Evolutionary conservation across 2,888 invertebrate species (phyloP).

Genomic region (Trichopria drosophilae): DNA sequence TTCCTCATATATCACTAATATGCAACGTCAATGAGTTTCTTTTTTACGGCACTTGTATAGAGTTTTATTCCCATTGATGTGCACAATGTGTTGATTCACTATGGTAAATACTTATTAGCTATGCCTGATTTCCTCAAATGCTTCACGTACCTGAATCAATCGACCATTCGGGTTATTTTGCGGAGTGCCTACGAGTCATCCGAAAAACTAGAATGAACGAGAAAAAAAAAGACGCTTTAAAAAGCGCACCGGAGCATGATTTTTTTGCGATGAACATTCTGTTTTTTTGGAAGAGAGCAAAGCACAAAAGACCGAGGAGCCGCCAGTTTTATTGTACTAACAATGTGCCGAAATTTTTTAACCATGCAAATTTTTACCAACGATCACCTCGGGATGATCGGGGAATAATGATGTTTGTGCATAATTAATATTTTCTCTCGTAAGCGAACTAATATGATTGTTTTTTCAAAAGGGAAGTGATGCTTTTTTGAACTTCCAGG

Average conservation of each 20-base stretch:
- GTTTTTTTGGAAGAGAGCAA: too few species aligned
- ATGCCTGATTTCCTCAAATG: constrained; percentile 58
- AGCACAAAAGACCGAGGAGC: too few species aligned
- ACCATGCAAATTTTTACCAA: too few species aligned
- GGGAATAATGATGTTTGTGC: too few species aligned
- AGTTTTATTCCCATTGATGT: constrained; percentile 59
- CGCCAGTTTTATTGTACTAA: too few species aligned
- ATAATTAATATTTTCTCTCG: constrained; percentile 42
- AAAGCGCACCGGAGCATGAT: too few species aligned
- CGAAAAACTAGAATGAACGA: constrained; percentile 19
- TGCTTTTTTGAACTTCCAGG: constrained; percentile 59
- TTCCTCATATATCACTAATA: constrained; percentile 54
- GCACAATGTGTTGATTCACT: constrained; percentile 59
- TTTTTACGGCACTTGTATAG: constrained; percentile 68
- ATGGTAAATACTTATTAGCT: constrained; percentile 58
- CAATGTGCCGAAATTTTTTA: constrained; percentile 21
- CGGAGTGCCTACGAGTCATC: constrained; percentile 7
- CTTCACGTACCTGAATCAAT: constrained; percentile 59
- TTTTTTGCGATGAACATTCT: too few species aligned
- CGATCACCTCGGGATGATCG: too few species aligned
- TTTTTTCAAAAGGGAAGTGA: constrained; percentile 59
- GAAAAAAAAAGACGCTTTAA: constrained; percentile 22
- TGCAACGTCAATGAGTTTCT: constrained; percentile 63
- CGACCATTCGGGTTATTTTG: constrained; percentile 56
- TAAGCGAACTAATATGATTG: constrained; percentile 53